A percentile compares a stretch with the other conserved stretches of the same genome.
These are phyloP conservation scores for Ephydatia muelleri DNA, from an alignment of 37 sponge, comb jelly and placozoan genomes.

Conservation along the genomic window DNA sequence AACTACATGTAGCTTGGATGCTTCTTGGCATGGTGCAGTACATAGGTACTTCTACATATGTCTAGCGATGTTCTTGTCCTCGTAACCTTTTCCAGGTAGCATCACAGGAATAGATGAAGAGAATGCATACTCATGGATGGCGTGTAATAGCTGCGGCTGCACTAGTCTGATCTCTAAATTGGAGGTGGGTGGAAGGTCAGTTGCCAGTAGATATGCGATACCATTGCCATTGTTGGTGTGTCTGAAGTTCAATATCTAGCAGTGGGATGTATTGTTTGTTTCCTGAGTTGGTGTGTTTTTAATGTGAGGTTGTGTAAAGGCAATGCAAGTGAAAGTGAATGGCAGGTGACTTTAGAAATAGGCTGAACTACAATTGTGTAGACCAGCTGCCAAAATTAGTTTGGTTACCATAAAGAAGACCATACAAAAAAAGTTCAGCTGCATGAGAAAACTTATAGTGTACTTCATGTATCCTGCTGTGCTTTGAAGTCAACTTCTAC, in stretches of 20 bases:
- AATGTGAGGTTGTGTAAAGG: no score
- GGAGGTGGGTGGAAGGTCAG: constrained; percentile 8
- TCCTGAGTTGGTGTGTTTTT: no score
- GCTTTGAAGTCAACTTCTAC: neutral
- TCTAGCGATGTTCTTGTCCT: neutral
- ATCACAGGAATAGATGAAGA: constrained; percentile 32
- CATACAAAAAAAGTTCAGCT: neutral
- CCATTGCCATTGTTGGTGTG: no score
- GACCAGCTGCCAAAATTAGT: neutral
- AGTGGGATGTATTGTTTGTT: no score
- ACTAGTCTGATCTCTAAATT: neutral
- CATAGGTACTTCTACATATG: no score
- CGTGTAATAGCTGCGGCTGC: constrained; percentile 13
- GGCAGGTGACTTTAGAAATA: neutral
- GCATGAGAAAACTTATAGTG: neutral
- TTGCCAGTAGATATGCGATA: neutral
- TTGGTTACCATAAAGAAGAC: neutral
- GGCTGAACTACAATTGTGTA: neutral
- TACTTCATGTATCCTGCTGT: neutral
- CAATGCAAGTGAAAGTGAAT: no score
- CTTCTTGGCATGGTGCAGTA: no score
- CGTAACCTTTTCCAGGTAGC: constrained; percentile 7
- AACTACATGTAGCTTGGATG: no score
- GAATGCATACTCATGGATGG: constrained; percentile 39
- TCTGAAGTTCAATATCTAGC: neutral